Percentiles rank a stretch among this genome's conserved stretches.
Conservation (phyloP, 2,888 invertebrate species). For the Steinernema carpocapsae region DNA sequence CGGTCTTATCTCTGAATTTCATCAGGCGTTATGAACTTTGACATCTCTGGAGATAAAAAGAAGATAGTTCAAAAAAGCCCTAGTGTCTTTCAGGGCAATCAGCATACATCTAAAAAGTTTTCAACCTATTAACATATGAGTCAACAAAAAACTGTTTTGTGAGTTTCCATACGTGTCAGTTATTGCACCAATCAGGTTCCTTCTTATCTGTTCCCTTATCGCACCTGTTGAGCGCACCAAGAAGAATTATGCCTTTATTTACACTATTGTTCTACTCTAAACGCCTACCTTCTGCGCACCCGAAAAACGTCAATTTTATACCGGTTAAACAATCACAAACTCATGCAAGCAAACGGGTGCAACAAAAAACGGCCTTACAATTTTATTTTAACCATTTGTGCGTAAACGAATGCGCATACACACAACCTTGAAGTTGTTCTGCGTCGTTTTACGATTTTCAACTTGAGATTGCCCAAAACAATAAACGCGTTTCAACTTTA, state of each 20-base stretch:
- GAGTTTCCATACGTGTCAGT: too few relatives aligned
- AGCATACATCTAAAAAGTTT: too few relatives aligned
- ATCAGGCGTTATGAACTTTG: slow-evolving; percentile 14
- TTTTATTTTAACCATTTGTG: too few relatives aligned
- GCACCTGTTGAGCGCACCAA: neutral
- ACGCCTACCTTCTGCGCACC: too few relatives aligned
- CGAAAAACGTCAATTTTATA: too few relatives aligned
- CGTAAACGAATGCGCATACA: too few relatives aligned
- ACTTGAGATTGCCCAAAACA: slow-evolving; percentile 16
- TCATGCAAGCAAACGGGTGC: neutral
- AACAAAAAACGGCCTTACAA: slow-evolving; percentile 8
- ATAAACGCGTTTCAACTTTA: slow-evolving; percentile 16
- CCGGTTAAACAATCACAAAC: neutral
- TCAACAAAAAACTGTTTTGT: too few relatives aligned
- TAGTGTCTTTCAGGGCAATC: too few relatives aligned
- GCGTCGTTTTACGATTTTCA: slow-evolving; percentile 18
- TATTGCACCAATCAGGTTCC: neutral
- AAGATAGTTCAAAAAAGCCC: too few relatives aligned
- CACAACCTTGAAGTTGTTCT: slow-evolving; percentile 28
- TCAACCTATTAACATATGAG: too few relatives aligned
- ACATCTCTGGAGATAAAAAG: neutral
- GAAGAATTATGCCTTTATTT: slow-evolving; percentile 12
- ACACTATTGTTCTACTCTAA: neutral
- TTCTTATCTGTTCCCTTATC: slow-evolving; percentile 1
- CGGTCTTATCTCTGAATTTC: slow-evolving; percentile 12